Evolutionary conservation across 2,797 vertebrate genomes (phyloP).

Genomic region (Lepidocolaptes lacrymiger): DNA sequence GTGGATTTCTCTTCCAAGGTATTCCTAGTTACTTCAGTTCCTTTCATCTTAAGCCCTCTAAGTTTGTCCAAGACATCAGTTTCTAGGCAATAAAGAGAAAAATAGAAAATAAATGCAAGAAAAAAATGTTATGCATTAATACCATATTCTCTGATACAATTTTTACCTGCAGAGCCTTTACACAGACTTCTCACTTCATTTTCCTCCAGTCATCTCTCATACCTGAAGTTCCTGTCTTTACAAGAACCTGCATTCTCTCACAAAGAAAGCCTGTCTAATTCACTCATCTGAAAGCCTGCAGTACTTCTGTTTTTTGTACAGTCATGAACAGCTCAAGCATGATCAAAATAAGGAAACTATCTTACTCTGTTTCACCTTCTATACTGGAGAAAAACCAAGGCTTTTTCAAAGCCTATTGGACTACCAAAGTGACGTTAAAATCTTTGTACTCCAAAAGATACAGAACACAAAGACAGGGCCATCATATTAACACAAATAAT

Average conservation of each 20-base stretch:
- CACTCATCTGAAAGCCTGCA: not conserved
- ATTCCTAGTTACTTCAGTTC: not conserved
- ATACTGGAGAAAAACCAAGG: not conserved
- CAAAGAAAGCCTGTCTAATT: not conserved
- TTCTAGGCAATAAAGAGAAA: not conserved
- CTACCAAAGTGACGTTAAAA: not conserved
- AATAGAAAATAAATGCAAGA: not conserved
- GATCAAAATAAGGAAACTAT: not conserved
- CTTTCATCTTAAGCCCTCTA: not conserved
- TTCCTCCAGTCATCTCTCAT: not conserved
- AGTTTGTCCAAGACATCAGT: not conserved
- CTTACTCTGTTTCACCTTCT: not conserved
- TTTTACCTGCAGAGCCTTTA: not conserved
- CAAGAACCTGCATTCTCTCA: not conserved
- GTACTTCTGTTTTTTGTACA: not conserved
- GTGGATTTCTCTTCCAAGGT: not conserved
- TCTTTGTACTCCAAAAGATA: not conserved
- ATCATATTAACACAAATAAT: not conserved
- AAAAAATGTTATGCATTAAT: not conserved
- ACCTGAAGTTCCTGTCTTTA: not conserved
- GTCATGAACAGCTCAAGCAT: not conserved
- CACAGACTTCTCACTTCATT: not conserved
- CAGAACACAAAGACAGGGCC: not conserved
- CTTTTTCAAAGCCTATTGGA: not conserved
- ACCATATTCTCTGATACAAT: not conserved